phyloP scores from a whole-genome alignment of 2,113 vertebrate genomes.

The Nibea albiflora region DNA sequence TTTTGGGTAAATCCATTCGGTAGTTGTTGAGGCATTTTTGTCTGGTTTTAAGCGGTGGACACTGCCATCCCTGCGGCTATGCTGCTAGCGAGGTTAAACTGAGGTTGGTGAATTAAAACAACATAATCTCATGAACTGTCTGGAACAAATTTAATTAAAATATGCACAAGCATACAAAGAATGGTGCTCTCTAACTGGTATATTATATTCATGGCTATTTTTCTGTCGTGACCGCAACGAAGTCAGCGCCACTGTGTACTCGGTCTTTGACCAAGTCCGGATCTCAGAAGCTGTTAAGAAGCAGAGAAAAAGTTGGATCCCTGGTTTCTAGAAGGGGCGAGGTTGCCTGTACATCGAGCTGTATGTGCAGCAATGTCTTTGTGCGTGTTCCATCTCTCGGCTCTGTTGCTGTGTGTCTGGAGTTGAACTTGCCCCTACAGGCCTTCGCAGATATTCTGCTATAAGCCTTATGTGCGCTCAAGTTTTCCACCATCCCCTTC shows the following conservation, averaged over 20 bases:
- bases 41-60: not conserved
- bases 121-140: not conserved
- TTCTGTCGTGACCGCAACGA: not conserved
- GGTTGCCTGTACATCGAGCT: not conserved
- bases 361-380: not conserved
- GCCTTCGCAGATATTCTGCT: constrained; percentile 44
- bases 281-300: not conserved
- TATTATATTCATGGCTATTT: not conserved
- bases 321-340: not conserved
- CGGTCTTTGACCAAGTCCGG: not conserved
- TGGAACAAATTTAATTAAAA: not conserved
- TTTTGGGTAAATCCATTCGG: not conserved
- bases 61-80: not conserved
- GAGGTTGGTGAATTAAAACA: too few species aligned
- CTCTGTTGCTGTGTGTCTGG: constrained; percentile 6
- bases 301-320: not conserved
- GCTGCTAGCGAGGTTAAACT: too few species aligned
- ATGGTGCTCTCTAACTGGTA: not conserved
- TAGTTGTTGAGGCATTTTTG: not conserved
- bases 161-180: not conserved
- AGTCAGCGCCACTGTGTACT: not conserved
- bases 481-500: constrained; percentile 28
- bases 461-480: constrained; percentile 14
- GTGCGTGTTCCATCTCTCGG: constrained; percentile 3
- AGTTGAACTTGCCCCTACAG: constrained; percentile 43